phyloP scores from a whole-genome alignment of 2,888 invertebrate species.

The Stenoptilia bipunctidactyla region DNA sequence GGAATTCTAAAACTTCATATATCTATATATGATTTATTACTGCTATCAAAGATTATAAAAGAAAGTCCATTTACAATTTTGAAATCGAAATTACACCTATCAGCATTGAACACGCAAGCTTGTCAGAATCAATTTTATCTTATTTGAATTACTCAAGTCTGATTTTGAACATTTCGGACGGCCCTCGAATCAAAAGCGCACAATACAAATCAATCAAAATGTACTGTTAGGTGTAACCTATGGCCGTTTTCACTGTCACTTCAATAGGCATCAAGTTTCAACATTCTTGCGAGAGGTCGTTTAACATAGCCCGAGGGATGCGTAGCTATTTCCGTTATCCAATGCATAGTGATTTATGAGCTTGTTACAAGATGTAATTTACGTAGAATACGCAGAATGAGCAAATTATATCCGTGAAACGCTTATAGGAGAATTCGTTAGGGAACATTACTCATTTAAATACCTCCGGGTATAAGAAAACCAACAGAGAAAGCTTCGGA shows the following conservation, averaged over 20 bases:
- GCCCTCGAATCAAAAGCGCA: neutral
- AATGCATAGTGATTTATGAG: neutral
- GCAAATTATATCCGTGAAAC: neutral
- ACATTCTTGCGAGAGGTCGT: neutral
- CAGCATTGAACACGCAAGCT: too few relatives aligned
- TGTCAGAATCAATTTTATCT: conserved; percentile 1
- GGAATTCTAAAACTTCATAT: too few relatives aligned
- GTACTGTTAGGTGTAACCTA: neutral
- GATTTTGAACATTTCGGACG: neutral
- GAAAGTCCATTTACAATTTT: too few relatives aligned
- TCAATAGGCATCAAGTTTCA: neutral
- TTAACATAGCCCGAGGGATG: neutral
- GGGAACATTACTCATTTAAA: neutral
- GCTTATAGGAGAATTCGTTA: neutral
- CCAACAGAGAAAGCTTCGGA: too few relatives aligned
- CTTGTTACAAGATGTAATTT: neutral
- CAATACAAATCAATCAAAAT: neutral
- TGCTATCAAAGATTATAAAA: too few relatives aligned
- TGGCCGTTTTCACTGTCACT: neutral
- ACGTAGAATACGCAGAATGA: neutral
- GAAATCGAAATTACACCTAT: too few relatives aligned
- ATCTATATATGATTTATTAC: too few relatives aligned
- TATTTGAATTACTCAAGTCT: neutral
- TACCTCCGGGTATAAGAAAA: too few relatives aligned
- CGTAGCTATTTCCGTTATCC: neutral